Evolutionary conservation across 1,140 invertebrate species (phyloP), one percentile per base, ranked within the genome.

Genomic region (Zeugodacus cucurbitae): DNA sequence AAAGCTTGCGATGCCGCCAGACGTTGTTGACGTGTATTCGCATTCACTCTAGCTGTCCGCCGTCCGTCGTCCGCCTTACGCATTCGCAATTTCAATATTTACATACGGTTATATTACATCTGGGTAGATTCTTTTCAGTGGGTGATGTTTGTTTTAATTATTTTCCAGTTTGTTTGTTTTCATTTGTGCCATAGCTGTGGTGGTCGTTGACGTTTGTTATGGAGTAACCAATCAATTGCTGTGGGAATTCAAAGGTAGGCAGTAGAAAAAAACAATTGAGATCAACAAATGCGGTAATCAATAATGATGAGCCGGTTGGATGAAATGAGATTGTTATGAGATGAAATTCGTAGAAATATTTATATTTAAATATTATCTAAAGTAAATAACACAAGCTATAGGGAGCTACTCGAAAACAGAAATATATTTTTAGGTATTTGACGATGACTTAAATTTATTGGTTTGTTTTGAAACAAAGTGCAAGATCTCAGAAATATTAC

Each of bases 81-180:
- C 58, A 62, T 26, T 62, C 7, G 58, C 58, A 62, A 26, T 62
- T 17, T 54, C 48, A 54, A 54, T 54, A 54, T 54, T 54, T 26
- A 26, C 58, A 22, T 74, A 22, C n/a, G n/a, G n/a, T n/a, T 2
- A 17, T 1, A 17, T 34, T 67, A 41, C 41, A 41, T 74, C 32
- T 41, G 14, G 10, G 67, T 34, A 37, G 6, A 74, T 37, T 74
- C 14, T 74, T 32, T 37, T 34, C 34, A 7, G 3, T 29, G 41
- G 34, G 14, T 5, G 14, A 37, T 74, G 67, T 74, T 74, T 74
- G 67, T 74, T 74, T 74, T 74, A 74, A 74, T 74, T 74, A 74
- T 74, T 74, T 37, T 34, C 67, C 67, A 74, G 17, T 41, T 74
- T 74, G 67, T 74, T 74, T 74, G 34, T 74, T 74, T 74, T 41